These are phyloP conservation scores for Andrena flavipes DNA, from an alignment of 2,888 invertebrate species.

Conservation along the genomic window DNA sequence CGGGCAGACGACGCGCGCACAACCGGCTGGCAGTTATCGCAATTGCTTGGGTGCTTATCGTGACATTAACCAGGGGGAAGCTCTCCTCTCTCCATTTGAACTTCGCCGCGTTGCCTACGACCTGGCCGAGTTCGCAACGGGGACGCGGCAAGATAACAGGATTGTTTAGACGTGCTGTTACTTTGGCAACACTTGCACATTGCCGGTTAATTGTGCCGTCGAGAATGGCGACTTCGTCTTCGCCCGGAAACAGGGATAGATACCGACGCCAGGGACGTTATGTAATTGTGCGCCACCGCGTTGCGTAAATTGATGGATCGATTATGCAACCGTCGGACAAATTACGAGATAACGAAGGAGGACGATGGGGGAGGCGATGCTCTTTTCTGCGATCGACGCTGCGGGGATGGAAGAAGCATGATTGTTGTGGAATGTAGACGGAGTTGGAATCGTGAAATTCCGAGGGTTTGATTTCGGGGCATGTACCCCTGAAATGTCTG, in stretches of 20 bases:
- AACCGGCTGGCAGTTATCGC: constrained; percentile 38
- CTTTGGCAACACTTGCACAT: constrained; percentile 65
- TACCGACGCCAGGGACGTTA: constrained; percentile 43
- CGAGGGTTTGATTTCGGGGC: neutral
- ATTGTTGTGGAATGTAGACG: too few relatives aligned
- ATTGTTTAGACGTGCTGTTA: constrained; percentile 65
- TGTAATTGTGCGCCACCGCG: constrained; percentile 45
- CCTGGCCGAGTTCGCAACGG: constrained; percentile 68
- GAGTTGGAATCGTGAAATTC: neutral
- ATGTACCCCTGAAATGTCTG: neutral
- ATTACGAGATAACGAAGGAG: constrained; percentile 32
- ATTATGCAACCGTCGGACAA: constrained; percentile 41
- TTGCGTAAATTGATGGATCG: constrained; percentile 42
- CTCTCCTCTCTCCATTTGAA: constrained; percentile 54
- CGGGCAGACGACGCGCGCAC: constrained; percentile 1
- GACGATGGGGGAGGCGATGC: neutral
- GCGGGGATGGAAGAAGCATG: neutral
- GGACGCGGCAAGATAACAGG: constrained; percentile 67
- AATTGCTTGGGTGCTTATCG: constrained; percentile 59
- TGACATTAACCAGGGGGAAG: constrained; percentile 46
- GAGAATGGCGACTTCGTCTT: constrained; percentile 63
- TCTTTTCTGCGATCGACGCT: neutral
- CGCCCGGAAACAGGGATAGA: constrained; percentile 61
- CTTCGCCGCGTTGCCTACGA: constrained; percentile 62
- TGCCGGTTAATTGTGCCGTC: constrained; percentile 68